A percentile compares a stretch with the other conserved stretches of the same genome.
Evolutionary conservation across 2,113 vertebrate genomes (phyloP).

Genomic region (Procavia capensis): DNA sequence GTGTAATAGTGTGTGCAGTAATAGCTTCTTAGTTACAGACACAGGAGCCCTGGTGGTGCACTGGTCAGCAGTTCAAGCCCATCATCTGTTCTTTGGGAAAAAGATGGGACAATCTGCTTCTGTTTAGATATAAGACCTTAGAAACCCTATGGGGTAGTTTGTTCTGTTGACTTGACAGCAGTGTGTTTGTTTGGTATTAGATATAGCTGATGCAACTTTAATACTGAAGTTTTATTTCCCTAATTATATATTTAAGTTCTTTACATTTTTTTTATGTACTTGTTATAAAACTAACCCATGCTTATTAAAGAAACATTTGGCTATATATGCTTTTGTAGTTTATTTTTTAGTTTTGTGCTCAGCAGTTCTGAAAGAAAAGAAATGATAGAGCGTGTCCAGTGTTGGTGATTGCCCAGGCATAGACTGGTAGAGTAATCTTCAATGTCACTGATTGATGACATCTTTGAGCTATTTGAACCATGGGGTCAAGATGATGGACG

Average conservation of each 20-base stretch:
- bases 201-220: not conserved
- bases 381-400: not conserved
- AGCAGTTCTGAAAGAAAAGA: not conserved
- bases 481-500: not conserved
- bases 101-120: too few relatives aligned
- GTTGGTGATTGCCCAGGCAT: not conserved
- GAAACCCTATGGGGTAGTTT: too few relatives aligned
- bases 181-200: not conserved
- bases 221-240: not conserved
- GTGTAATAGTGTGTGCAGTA: not conserved
- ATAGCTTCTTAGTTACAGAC: not conserved
- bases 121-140: too few relatives aligned
- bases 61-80: too few relatives aligned
- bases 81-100: too few relatives aligned
- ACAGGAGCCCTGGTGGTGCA: too few relatives aligned
- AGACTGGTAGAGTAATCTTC: not conserved
- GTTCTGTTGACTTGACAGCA: too few relatives aligned
- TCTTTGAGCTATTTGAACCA: not conserved
- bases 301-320: not conserved
- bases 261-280: not conserved
- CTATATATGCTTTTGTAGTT: not conserved
- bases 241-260: conserved; percentile 34
- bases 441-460: not conserved
- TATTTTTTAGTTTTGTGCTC: conserved; percentile 38
- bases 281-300: conserved; percentile 34